phyloP scores from a whole-genome alignment of 2,113 vertebrate genomes.

The Phasianus colchicus region DNA sequence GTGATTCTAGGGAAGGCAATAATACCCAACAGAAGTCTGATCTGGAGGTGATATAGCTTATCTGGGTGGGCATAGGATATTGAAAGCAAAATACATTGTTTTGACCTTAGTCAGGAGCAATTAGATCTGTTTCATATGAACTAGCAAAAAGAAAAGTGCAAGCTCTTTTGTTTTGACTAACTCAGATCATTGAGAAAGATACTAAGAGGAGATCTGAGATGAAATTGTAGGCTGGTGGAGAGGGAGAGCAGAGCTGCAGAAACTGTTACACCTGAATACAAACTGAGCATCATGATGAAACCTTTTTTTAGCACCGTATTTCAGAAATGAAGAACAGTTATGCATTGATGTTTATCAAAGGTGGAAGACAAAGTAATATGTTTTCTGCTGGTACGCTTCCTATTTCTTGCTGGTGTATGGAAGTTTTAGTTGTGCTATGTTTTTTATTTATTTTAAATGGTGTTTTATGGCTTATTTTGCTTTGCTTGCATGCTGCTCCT shows the following conservation, averaged over 20 bases:
- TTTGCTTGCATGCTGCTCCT: slow-evolving; percentile 4
- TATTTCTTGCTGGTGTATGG: background rate
- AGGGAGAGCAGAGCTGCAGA: slow-evolving; percentile 9
- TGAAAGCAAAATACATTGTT: slow-evolving; percentile 16
- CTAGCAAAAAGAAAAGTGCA: background rate
- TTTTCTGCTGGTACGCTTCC: slow-evolving; percentile 8
- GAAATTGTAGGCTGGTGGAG: background rate
- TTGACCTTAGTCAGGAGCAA: background rate
- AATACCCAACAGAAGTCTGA: background rate
- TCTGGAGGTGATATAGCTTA: background rate
- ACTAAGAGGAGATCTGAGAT: background rate
- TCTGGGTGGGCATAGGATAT: background rate
- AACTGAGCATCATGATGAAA: background rate
- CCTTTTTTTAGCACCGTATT: slow-evolving; percentile 31
- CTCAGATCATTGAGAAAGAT: background rate
- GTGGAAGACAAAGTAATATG: slow-evolving; percentile 25
- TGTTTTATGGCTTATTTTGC: slow-evolving; percentile 14
- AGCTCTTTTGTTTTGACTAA: background rate
- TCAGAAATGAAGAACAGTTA: slow-evolving; percentile 35
- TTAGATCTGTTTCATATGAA: background rate
- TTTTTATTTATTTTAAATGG: slow-evolving; percentile 38
- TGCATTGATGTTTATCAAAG: slow-evolving; percentile 11
- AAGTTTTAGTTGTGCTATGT: background rate
- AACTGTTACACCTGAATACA: background rate
- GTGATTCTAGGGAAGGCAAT: background rate